Base-by-base conservation (phyloP, 1,140 invertebrate species). In the Streblospio benedicti region DNA sequence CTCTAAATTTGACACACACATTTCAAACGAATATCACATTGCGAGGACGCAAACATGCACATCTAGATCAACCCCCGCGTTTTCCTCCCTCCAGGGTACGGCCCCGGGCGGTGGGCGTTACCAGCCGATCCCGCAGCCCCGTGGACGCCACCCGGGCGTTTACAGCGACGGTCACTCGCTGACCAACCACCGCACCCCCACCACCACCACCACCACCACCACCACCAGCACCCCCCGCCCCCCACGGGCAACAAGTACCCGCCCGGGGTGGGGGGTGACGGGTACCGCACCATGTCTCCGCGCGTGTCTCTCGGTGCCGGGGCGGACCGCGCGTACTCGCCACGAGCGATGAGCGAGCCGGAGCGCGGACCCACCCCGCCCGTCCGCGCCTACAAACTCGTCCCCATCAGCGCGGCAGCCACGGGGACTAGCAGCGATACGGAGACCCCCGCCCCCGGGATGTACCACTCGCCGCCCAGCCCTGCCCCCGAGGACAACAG, bases 401-500 rank as follows among this genome's bases (percentile, higher is more conserved):
- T 61, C 2, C 43, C 53, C 16, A 57, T 47, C 41, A 25, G 28
- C 12, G 52, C 14, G 52, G 35, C 25, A 27, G 31, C 14, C 53
- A 25, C 12, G 54, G 51, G 41, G 33, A 52, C 9, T 56, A 53
- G n/a, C 31, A 59, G 57, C 41, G 62, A 63, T 45, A 60, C 31
- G 5, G 62, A 63, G 16, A 33, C 62, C 65, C 25, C 27, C 59
- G 51, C 57, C 64, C 47, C 58, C 65, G n/a, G 23, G 55, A 32
- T 60, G 18, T 45, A 20, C 14, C 61, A 56, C 44, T 60, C 60
- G 12, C 60, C 64, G 45, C 64, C 60, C 1, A 59, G 61, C 2
- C 60, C 64, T n/a, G 55, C 60, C 12, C 51, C 60, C 52, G 71
- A 69, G 38, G 63, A 69, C 47, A 69, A 68, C 33, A 72, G 74